Base-by-base conservation (phyloP, 37 sponge, comb jelly and placozoan genomes). In the Aplysina aerophoba region DNA sequence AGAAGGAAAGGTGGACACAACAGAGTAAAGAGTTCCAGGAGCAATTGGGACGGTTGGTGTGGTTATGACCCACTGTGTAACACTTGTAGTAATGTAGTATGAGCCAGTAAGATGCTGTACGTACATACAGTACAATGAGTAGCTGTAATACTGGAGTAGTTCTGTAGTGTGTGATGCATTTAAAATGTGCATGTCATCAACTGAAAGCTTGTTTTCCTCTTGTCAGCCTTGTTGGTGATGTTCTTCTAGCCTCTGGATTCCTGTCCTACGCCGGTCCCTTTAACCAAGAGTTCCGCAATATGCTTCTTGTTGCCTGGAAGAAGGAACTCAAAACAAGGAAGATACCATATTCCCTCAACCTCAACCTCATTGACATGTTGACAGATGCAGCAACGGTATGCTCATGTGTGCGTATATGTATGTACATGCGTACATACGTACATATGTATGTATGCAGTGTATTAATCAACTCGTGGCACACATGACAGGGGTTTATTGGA, bases 251-350 rank as follows among this genome's bases (percentile, higher is more conserved):
- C 34, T 98, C 99, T 44, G 99, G 94, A 20, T 99, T 99, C 86
- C 93, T 99, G 41, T 99, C 99, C 27, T 99, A 99, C 87, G 88
- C 96, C 55, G 99, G 99, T 11, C 99, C 99, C 50, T 99, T 99
- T 91, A 99, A 99, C 85, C 99, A 99, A 58, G 99, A 99, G 85
- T 99, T 95, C 90, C 78, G 99, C 44, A 62, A 56, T 21, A 38
- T 93, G 19, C 87, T 99, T 28, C 77, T 94, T 44, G 86, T 92
- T 27, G 73, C 81, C 35, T 99, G 99, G 99, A 94, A 97, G 88
- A 88, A 91, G 50, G 97, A 99, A 59, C 56, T 97, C 69, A 88
- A 77, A 25, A 85, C 37, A 19, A 67, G 97, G 13, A 84, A 86
- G 33, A 95, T 99, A 40, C 99, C 99, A 0, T 95, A 93, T 81